A percentile compares a stretch with the other conserved stretches of the same genome.
Evolutionary conservation across 2,797 vertebrate genomes (phyloP).

Genomic region (Anolis apletophallus): DNA sequence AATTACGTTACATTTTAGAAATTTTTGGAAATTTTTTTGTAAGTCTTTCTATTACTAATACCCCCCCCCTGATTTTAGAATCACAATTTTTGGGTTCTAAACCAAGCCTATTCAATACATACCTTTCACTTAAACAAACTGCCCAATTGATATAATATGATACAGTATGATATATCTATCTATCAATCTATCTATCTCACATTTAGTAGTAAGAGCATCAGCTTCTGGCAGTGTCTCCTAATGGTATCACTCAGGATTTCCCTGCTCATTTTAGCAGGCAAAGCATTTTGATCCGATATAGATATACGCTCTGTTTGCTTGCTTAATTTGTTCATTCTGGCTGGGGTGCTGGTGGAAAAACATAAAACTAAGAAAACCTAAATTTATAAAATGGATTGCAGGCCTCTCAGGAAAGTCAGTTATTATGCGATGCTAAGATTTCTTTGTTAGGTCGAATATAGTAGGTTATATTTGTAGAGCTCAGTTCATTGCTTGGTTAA

Average conservation of each 20-base stretch:
- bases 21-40: too few relatives aligned
- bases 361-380: not conserved
- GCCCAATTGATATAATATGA: not conserved
- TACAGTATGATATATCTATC: too few relatives aligned
- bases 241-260: not conserved
- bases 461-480: not conserved
- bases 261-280: not conserved
- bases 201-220: not conserved
- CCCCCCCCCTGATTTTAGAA: too few relatives aligned
- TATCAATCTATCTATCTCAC: not conserved
- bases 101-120: too few relatives aligned
- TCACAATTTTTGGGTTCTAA: too few relatives aligned
- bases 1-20: too few relatives aligned
- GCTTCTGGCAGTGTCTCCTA: not conserved
- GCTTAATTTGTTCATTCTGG: slow-evolving; percentile 1
- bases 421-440: not conserved
- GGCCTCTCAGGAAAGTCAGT: not conserved
- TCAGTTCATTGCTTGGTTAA: slow-evolving; percentile 10
- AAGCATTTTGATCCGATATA: too few relatives aligned
- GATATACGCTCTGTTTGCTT: not conserved
- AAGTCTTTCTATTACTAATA: too few relatives aligned
- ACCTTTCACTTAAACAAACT: not conserved
- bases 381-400: not conserved
- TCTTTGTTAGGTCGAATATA: not conserved
- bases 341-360: not conserved